Evolutionary conservation across 2,888 invertebrate species (phyloP), one percentile per base, ranked within the genome.

Genomic region (Phrixothrix hirtus): DNA sequence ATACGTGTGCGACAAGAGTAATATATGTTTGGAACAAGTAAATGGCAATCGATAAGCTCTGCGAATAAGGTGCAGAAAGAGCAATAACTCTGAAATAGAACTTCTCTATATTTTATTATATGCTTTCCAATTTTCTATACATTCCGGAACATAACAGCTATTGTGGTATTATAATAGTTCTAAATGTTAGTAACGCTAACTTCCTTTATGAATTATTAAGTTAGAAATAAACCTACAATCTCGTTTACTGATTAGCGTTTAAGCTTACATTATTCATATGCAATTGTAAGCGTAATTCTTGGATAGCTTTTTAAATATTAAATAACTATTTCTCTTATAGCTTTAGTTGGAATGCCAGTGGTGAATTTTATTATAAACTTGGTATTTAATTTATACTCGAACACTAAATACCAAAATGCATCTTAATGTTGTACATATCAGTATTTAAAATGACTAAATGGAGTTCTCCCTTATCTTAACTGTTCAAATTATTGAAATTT

Each of bases 21-120:
- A 59, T 61, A 59, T 63, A 60, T 59, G 61, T 59, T 57, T 49
- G 58, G 45, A 59, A 57, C 51, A 56, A 42, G 61, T 60, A 65
- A 65, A 62, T 61, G 61, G 62, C 61, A 58, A 65, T 65, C 65
- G 65, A 65, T 65, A 60, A 62, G 59, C 51, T 57, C 39, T 46
- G 53, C 49, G 60, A 60, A 62, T 60, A 60, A 61, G 62, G 62
- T 61, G 61, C 52, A 57, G 61, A 61, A 60, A 61, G 60, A 62
- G 62, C 60, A 60, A 62, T 62, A 62, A 62, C 59, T 59, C 51
- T 55, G 47, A 44, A 57, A 62, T 60, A 59, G 60, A 58, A 59
- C 55, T 55, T 42, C 41, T 58, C 48, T 55, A 55, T 55, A 58
- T 58, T 58, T 58, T 58, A 55, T 55, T 58, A 58, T 43, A 44